A percentile compares a stretch with the other conserved stretches of the same genome.
phyloP scores from a whole-genome alignment of 2,888 invertebrate species.

The Eilema griseolum region DNA sequence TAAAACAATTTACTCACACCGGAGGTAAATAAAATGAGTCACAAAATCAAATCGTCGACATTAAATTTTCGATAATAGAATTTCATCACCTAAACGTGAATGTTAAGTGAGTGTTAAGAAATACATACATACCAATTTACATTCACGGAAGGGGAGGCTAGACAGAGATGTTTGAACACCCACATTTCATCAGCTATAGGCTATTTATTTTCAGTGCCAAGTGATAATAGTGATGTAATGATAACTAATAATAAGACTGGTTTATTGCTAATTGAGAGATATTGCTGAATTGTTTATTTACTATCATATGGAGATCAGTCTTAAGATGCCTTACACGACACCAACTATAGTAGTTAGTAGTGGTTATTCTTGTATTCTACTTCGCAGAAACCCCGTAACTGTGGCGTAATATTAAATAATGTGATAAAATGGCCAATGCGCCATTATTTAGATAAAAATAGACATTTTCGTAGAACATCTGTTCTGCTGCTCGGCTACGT shows the following conservation, averaged over 20 bases:
- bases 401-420: constrained; percentile 12
- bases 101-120: neutral
- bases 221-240: neutral
- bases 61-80: constrained; percentile 18
- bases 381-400: neutral
- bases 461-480: constrained; percentile 11
- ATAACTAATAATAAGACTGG: neutral
- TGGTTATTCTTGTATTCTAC: too few species aligned
- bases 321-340: neutral
- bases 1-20: constrained; percentile 29
- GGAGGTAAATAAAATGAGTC: constrained; percentile 27
- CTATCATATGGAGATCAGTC: neutral
- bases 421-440: neutral
- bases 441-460: constrained; percentile 15
- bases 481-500: neutral
- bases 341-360: neutral
- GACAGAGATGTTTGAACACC: neutral
- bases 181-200: neutral
- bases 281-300: neutral
- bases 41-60: constrained; percentile 18
- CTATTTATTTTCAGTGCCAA: neutral
- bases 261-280: neutral
- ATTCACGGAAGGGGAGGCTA: neutral
- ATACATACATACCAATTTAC: neutral
- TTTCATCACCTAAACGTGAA: constrained; percentile 17